Evolutionary conservation across 1,140 invertebrate species (phyloP).

Genomic region (Maconellicoccus hirsutus): DNA sequence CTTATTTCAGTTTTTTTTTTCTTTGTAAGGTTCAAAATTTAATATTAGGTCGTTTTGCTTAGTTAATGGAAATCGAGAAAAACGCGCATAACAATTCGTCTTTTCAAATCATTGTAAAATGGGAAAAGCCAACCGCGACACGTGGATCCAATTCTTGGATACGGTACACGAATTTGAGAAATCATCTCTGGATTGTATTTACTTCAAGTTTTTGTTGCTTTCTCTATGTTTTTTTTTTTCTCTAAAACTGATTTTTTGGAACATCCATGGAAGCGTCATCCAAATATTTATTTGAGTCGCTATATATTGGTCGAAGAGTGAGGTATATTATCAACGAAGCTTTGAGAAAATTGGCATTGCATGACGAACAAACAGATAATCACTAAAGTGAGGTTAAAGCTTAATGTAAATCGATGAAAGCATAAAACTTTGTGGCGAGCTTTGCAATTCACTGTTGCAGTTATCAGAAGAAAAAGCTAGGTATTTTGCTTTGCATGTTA

Average conservation of each 20-base stretch:
- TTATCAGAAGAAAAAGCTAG: background rate
- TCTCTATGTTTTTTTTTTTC: too few species aligned
- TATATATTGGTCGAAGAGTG: too few species aligned
- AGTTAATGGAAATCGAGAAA: background rate
- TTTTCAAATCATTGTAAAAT: background rate
- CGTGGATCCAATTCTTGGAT: background rate
- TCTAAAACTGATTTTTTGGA: too few species aligned
- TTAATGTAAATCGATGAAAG: background rate
- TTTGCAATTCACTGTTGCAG: background rate
- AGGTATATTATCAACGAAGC: too few species aligned
- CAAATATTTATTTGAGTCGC: too few species aligned
- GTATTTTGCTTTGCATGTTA: background rate
- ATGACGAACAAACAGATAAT: background rate
- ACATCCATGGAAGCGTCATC: too few species aligned
- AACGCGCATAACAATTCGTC: background rate
- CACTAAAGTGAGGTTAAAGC: background rate
- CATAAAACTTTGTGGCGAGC: background rate
- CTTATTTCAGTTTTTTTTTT: too few species aligned
- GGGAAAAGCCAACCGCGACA: background rate
- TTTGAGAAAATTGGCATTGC: background rate
- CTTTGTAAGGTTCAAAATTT: too few species aligned
- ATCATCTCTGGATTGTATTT: background rate
- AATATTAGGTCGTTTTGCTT: background rate
- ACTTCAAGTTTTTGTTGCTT: too few species aligned
- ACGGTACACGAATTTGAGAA: background rate